Evolutionary conservation across 92 coral and sea anemone genomes (phyloP).

Genomic region (Galaxea fascicularis): DNA sequence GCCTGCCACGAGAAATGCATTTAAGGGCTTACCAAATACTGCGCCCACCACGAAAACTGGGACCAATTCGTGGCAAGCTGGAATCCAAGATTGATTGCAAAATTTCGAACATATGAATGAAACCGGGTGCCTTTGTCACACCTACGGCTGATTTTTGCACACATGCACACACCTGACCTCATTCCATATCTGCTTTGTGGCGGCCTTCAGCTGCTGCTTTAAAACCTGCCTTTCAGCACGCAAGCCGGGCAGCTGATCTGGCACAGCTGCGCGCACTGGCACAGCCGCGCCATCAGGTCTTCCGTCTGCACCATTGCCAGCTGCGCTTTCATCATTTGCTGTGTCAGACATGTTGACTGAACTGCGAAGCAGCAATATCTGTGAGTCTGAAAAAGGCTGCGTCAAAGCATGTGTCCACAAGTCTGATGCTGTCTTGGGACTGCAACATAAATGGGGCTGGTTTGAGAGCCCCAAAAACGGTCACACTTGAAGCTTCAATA

Average conservation of each 20-base stretch:
- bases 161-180: too few species aligned
- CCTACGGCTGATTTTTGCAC: too few species aligned
- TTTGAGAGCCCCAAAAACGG: not conserved
- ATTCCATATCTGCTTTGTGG: not conserved
- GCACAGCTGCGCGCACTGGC: not conserved
- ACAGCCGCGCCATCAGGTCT: not conserved
- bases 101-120: too few species aligned
- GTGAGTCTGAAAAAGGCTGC: not conserved
- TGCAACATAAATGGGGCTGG: not conserved
- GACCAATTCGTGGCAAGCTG: too few species aligned
- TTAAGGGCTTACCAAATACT: too few species aligned
- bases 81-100: too few species aligned
- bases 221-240: not conserved
- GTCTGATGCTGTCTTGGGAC: not conserved
- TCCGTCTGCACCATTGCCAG: not conserved
- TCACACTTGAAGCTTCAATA: not conserved
- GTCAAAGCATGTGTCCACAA: not conserved
- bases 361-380: not conserved
- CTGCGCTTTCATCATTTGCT: not conserved
- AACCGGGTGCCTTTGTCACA: too few species aligned
- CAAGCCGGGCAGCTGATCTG: not conserved
- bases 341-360: not conserved
- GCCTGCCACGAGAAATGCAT: too few species aligned
- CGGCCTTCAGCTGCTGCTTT: not conserved
- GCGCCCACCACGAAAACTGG: too few species aligned